Percentiles rank a stretch among this genome's conserved stretches.
phyloP scores from a whole-genome alignment of 2,797 vertebrate species.

The Sebastes taczanowskii region DNA sequence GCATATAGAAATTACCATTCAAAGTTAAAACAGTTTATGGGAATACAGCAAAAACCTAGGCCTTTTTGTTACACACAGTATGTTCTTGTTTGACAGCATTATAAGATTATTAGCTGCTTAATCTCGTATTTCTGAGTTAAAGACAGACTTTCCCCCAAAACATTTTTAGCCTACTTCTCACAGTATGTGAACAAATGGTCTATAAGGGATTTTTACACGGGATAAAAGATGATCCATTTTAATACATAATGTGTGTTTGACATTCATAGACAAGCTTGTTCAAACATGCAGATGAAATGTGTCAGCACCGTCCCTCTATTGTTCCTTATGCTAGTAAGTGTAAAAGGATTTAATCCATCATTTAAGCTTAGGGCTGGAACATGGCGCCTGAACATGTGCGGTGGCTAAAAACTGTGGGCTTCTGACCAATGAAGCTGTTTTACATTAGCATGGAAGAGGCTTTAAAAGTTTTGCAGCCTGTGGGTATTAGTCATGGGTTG shows the following conservation, averaged over 20 bases:
- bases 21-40: background rate
- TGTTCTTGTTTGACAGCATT: background rate
- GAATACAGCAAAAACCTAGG: background rate
- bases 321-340: conserved; percentile 21
- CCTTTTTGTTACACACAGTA: background rate
- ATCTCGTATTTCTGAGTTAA: background rate
- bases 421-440: conserved; percentile 64
- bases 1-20: background rate
- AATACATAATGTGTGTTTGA: conserved; percentile 29
- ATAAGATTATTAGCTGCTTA: background rate
- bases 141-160: background rate
- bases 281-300: conserved; percentile 43
- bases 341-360: conserved; percentile 59
- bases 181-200: background rate
- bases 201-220: background rate
- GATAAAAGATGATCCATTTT: conserved; percentile 25
- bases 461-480: conserved; percentile 79
- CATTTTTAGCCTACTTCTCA: background rate
- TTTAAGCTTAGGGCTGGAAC: conserved; percentile 33
- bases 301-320: conserved; percentile 25
- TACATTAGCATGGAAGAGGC: conserved; percentile 66
- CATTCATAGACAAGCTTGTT: conserved; percentile 34
- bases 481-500: conserved; percentile 82
- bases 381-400: conserved; percentile 44
- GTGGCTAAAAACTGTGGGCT: conserved; percentile 50